Base-by-base conservation (phyloP, 1,140 invertebrate genomes). In the Tetragonula clypearis region DNA sequence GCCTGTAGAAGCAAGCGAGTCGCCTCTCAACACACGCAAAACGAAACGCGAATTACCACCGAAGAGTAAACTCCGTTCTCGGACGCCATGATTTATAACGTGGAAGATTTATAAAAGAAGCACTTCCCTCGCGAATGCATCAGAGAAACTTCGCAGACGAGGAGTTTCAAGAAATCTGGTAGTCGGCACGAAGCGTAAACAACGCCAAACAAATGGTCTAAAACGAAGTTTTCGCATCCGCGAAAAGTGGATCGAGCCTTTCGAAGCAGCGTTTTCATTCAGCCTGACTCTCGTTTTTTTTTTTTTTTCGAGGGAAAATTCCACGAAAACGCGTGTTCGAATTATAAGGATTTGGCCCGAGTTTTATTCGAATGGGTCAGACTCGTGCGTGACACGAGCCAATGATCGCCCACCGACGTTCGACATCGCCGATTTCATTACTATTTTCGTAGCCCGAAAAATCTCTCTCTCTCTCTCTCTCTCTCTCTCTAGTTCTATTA, bases 331-430 rank as follows among this genome's bases (percentile, higher is more conserved):
- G 35, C 11, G 58, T 30, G 30, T 86, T 86, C 81, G 78, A 78
- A 77, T 88, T 82, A 30, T 30, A 82, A 82, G 72, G 82, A 84
- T 86, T 91, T 90, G 87, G 90, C 2, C 91, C 88, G 87, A 90
- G 88, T 87, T 87, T 49, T 78, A 62, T 21, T 69, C 23, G 73
- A 30, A 1, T 56, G 66, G 88, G 82, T 88, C 87, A 86, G 82
- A 88, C 81, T 85, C 83, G 87, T 87, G 84, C 69, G 85, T 62
- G 87, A 86, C 86, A 87, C 87, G 82, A 91, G 88, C 86, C 86
- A 87, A 90, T 56, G 65, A 26, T 82, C 89, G 87, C 87, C 89
- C 85, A 88, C 30, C 30, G 30, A 30, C 91, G 87, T 89, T 82
- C 79, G 41, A 58, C 74, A 74, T 9, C 82, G 81, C 74, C 73